Percentiles rank a stretch among this genome's conserved stretches.
These are phyloP conservation scores for Goniozus legneri DNA, from an alignment of 1,140 invertebrate genomes.

Conservation along the genomic window DNA sequence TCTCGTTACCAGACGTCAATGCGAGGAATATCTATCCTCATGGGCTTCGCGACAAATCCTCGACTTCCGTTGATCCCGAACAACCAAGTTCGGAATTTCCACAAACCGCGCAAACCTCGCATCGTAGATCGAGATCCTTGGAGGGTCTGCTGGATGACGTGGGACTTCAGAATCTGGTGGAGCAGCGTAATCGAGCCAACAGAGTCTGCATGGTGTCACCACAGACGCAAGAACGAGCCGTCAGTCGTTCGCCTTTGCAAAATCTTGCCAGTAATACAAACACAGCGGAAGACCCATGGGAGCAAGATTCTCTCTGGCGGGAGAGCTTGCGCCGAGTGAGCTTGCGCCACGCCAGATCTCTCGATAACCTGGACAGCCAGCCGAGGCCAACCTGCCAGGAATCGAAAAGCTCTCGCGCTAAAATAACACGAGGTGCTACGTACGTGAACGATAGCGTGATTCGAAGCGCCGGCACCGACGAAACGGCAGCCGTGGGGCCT, in stretches of 20 bases:
- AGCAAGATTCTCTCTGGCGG: conserved; percentile 76
- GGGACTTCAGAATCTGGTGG: conserved; percentile 42
- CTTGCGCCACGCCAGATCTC: conserved; percentile 72
- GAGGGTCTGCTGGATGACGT: conserved; percentile 64
- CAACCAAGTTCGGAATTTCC: conserved; percentile 4
- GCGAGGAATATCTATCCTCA: conserved; percentile 57
- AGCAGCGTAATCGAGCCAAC: conserved; percentile 32
- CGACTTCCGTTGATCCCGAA: background rate
- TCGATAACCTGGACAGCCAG: conserved; percentile 70
- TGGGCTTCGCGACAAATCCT: conserved; percentile 48
- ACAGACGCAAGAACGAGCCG: background rate
- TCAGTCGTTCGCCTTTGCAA: background rate
- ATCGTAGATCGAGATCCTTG: conserved; percentile 58
- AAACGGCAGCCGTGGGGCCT: conserved; percentile 11
- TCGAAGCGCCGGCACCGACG: conserved; percentile 7
- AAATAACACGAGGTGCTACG: conserved; percentile 64
- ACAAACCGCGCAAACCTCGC: conserved; percentile 24
- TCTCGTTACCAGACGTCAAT: conserved; percentile 30
- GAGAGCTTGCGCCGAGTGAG: conserved; percentile 75
- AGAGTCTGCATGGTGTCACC: conserved; percentile 7
- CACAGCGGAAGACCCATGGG: conserved; percentile 71
- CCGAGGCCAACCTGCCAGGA: conserved; percentile 12
- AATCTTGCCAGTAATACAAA: conserved; percentile 6
- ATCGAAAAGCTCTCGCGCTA: conserved; percentile 36
- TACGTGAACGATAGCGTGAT: conserved; percentile 70